phyloP scores from a whole-genome alignment of 2,888 invertebrate species.

The Coenonympha glycerion region DNA sequence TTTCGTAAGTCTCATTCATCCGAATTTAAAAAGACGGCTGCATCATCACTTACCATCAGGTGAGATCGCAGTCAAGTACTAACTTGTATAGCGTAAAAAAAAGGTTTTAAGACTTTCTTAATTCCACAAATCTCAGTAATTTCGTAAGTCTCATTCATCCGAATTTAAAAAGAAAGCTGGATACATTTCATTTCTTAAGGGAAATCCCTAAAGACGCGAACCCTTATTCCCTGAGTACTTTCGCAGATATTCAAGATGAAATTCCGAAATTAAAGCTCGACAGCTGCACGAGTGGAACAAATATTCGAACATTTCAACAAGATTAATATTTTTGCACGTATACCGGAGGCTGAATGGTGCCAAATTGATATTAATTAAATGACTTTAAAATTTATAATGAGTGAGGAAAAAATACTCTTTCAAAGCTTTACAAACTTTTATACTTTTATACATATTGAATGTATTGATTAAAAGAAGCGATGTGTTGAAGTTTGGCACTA shows the following conservation, averaged over 20 bases:
- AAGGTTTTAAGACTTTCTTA: no score
- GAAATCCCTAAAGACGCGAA: slow-evolving; percentile 20
- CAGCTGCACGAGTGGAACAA: slow-evolving; percentile 4
- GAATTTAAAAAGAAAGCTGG: slow-evolving; percentile 15
- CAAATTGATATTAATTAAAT: slow-evolving; percentile 4
- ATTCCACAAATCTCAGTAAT: slow-evolving; percentile 1
- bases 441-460: no score
- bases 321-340: slow-evolving; percentile 8
- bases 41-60: no score
- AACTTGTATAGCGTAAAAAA: no score
- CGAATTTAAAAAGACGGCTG: slow-evolving; percentile 15
- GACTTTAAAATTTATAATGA: not conserved
- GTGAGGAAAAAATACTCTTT: not conserved
- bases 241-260: slow-evolving; percentile 32
- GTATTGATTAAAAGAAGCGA: no score
- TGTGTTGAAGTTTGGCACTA: no score
- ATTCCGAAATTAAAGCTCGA: slow-evolving; percentile 41
- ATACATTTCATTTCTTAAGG: slow-evolving; percentile 21
- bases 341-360: not conserved
- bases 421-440: not conserved
- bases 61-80: no score
- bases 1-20: slow-evolving; percentile 12
- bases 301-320: slow-evolving; percentile 8
- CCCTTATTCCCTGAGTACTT: slow-evolving; percentile 30
- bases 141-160: slow-evolving; percentile 12